These are phyloP conservation scores for Calyptommatus sinebrachiatus DNA, from an alignment of 2,113 vertebrate genomes.

Conservation along the genomic window DNA sequence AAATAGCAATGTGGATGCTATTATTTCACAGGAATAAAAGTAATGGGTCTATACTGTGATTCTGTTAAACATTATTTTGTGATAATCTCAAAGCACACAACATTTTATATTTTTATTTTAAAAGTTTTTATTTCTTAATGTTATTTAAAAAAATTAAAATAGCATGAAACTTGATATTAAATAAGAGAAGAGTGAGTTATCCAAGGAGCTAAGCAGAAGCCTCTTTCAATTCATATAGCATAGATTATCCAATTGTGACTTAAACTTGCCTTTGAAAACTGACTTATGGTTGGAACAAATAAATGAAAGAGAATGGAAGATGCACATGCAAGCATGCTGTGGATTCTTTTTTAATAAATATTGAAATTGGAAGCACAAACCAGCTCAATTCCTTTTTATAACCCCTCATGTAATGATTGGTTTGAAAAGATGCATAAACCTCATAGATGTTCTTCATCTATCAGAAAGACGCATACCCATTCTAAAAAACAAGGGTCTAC, in stretches of 20 bases:
- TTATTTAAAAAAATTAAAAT: neutral
- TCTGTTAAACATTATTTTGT: conserved; percentile 62
- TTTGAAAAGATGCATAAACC: conserved; percentile 67
- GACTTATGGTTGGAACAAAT: conserved; percentile 52
- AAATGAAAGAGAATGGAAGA: conserved; percentile 35
- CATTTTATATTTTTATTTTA: conserved; percentile 55
- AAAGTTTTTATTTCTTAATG: neutral
- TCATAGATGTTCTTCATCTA: conserved; percentile 63
- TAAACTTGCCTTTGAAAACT: conserved; percentile 33
- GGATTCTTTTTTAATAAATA: conserved; percentile 50
- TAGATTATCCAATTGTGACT: neutral
- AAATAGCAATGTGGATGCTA: conserved; percentile 42
- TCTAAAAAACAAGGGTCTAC: conserved; percentile 48
- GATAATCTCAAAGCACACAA: conserved; percentile 41
- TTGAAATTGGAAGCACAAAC: conserved; percentile 44
- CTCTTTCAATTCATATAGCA: neutral
- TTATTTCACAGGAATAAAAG: conserved; percentile 47
- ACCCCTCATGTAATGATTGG: conserved; percentile 40
- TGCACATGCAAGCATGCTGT: conserved; percentile 6
- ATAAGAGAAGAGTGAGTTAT: conserved; percentile 35
- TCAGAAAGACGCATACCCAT: conserved; percentile 55
- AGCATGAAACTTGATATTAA: conserved; percentile 48
- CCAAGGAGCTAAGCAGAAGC: conserved; percentile 22
- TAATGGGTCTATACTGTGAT: conserved; percentile 61
- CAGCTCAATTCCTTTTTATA: conserved; percentile 59